Base-by-base conservation (phyloP, 2,888 invertebrate genomes). In the Chironomus riparius region DNA sequence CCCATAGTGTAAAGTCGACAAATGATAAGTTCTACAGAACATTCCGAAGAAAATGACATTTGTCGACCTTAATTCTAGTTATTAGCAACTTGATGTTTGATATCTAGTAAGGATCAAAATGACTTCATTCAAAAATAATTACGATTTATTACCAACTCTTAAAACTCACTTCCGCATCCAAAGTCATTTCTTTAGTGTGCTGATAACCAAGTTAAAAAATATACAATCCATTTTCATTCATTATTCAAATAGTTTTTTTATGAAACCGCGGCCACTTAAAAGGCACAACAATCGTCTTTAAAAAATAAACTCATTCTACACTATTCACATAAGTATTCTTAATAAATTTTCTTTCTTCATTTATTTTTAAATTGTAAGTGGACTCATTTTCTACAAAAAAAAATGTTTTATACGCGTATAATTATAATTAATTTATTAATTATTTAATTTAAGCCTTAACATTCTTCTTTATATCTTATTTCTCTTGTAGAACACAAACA, bases 201-300 rank as follows among this genome's bases (percentile, higher is more conserved):
- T 38, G 10, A 38, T 38, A 38, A 38, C 38, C 10, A 38, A 38
- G 38, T 38, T 38, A 38, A 38, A 38, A 38, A 38, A 38, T 38
- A 38, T 38, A 38, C 38, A 38, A 38, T 38, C 10, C 38, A 38
- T 38, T 38, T 38, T 38, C 38, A 38, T 38, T 38, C 38, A 38
- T 38, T 38, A 38, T 38, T 38, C 38, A 38, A 56, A 56, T 56
- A 56, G n/a, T 56, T 56, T 56, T 56, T 56, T 4, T 38, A 38
- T 38, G 38, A 38, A 38, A 38, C 38, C 65, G 65, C 13, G 24
- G 22, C 65, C 24, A 24, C 65, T 22, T 65, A 7, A 21, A 65
- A 65, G 65, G 65, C 65, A 65, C 65, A 65, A 65, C 65, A 65
- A 65, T 65, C 65, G 24, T 65, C 65, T 24, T 65, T 65, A 24